These are phyloP conservation scores for Limnodromus scolopaceus DNA, from an alignment of 2,797 vertebrate genomes.

Conservation along the genomic window DNA sequence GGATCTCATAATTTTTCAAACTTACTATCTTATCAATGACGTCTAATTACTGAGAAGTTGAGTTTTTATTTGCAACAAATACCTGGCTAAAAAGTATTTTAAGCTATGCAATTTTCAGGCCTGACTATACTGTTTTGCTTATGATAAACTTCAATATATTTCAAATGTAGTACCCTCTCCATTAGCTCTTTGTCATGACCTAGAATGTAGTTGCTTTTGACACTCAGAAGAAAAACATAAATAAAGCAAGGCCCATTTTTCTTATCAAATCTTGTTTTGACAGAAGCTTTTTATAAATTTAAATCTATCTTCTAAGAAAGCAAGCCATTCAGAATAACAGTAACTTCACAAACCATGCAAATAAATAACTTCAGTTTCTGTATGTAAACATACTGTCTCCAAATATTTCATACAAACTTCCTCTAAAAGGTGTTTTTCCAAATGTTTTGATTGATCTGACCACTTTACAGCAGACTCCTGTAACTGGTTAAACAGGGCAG, in stretches of 20 bases:
- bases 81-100: background rate
- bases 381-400: background rate
- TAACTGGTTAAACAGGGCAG: background rate
- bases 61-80: background rate
- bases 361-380: background rate
- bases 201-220: background rate
- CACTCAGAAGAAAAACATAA: background rate
- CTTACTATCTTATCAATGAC: background rate
- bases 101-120: background rate
- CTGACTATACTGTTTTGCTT: background rate
- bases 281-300: background rate
- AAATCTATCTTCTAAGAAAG: background rate
- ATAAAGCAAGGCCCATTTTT: background rate
- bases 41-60: background rate
- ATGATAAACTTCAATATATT: background rate
- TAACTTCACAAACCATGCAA: background rate
- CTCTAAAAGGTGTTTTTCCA: background rate
- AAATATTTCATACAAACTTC: background rate
- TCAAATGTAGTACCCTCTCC: background rate
- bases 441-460: background rate
- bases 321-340: background rate
- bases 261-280: background rate
- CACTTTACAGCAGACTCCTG: background rate
- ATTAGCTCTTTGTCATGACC: background rate
- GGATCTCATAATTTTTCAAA: background rate